Evolutionary conservation across 2,797 vertebrate species (phyloP).

Genomic region (Sebastes iracundus): DNA sequence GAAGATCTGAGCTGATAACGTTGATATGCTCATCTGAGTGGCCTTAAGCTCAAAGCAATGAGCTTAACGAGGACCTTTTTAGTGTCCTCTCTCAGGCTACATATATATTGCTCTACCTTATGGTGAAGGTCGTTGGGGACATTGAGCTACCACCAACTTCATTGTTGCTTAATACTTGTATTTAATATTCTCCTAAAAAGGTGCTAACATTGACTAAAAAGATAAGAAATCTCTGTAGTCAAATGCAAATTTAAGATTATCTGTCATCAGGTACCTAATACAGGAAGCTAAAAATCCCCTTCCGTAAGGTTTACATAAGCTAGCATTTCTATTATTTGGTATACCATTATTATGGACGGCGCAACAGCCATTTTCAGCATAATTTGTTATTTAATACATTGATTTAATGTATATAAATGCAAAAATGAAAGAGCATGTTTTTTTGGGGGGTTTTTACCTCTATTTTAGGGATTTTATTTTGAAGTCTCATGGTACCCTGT

Average conservation of each 20-base stretch:
- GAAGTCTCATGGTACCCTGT: background rate
- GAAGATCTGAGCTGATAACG: background rate
- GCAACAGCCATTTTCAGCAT: background rate
- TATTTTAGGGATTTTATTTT: background rate
- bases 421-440: background rate
- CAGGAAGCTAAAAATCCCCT: background rate
- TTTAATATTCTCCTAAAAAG: background rate
- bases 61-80: too few species aligned
- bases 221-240: too few species aligned
- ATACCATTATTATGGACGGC: background rate
- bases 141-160: too few species aligned
- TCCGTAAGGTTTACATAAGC: background rate
- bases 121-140: too few species aligned
- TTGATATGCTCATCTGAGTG: background rate
- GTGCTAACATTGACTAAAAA: background rate
- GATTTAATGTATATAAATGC: background rate
- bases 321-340: background rate
- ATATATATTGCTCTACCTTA: too few species aligned
- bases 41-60: too few species aligned
- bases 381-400: background rate
- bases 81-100: too few species aligned
- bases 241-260: background rate
- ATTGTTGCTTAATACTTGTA: too few species aligned
- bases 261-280: background rate
- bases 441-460: background rate